Evolutionary conservation across 2,797 vertebrate species (phyloP).

Genomic region (Urocyon cinereoargenteus): DNA sequence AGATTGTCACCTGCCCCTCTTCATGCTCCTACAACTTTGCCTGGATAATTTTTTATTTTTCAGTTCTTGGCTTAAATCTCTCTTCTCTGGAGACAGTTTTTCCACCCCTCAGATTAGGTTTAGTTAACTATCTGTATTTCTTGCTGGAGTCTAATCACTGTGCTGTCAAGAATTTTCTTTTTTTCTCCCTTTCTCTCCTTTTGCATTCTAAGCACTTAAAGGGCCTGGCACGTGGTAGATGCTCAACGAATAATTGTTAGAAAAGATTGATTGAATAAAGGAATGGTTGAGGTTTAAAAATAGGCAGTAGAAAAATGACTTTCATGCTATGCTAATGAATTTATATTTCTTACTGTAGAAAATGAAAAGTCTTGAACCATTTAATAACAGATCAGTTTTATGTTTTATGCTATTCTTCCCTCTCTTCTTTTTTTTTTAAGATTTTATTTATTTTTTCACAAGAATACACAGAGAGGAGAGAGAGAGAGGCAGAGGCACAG

Average conservation of each 20-base stretch:
- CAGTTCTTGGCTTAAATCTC: neutral
- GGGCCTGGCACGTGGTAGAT: neutral
- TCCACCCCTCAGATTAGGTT: neutral
- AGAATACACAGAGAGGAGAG: too few relatives aligned
- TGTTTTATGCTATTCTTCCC: neutral
- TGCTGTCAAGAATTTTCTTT: neutral
- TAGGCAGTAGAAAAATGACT: neutral
- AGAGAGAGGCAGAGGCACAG: too few relatives aligned
- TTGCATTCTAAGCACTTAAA: neutral
- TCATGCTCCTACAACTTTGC: neutral
- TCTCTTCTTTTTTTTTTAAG: neutral
- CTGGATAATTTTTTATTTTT: neutral
- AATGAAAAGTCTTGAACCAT: neutral
- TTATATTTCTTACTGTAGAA: neutral
- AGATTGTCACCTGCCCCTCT: neutral
- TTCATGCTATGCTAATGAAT: neutral
- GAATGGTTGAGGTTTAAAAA: neutral
- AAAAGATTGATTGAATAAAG: neutral
- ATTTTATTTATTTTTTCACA: too few relatives aligned
- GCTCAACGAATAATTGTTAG: neutral
- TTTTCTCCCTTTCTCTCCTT: neutral
- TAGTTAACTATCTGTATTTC: neutral
- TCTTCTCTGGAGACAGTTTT: neutral
- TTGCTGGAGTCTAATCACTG: neutral
- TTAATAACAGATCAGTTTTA: constrained; percentile 4